A percentile compares a stretch with the other conserved stretches of the same genome.
These are phyloP conservation scores for Drosophila kohkoa DNA, from an alignment of 1,140 invertebrate genomes.

Conservation along the genomic window DNA sequence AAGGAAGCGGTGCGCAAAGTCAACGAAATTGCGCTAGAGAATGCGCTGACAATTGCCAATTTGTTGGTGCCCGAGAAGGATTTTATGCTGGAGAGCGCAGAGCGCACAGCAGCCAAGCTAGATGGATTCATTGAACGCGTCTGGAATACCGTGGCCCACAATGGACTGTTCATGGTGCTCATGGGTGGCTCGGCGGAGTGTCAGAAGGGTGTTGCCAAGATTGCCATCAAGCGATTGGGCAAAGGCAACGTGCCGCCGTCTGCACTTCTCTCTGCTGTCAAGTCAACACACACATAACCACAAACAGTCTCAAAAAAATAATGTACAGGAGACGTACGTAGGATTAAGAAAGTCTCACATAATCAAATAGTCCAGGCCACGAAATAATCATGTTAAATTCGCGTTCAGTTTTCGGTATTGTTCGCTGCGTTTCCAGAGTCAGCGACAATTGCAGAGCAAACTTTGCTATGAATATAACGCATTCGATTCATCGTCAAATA, in stretches of 20 bases:
- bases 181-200: conserved; percentile 86
- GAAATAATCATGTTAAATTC: conserved; percentile 23
- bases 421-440: background rate
- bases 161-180: conserved; percentile 87
- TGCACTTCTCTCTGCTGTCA: conserved; percentile 10
- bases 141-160: conserved; percentile 86
- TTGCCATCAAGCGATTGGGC: conserved; percentile 71
- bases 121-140: conserved; percentile 88
- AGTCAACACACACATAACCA: conserved; percentile 11
- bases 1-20: conserved; percentile 86
- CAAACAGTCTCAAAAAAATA: background rate
- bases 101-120: conserved; percentile 85
- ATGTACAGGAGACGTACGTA: conserved; percentile 2
- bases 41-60: conserved; percentile 87
- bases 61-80: conserved; percentile 85
- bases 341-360: conserved; percentile 9
- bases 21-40: conserved; percentile 85
- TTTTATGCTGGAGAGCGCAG: conserved; percentile 79
- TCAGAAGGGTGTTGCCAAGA: conserved; percentile 79
- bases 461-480: conserved; percentile 14
- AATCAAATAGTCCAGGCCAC: background rate
- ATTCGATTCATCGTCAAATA: background rate
- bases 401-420: conserved; percentile 25
- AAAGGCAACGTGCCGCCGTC: conserved; percentile 44
- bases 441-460: conserved; percentile 3